A percentile compares a stretch with the other conserved stretches of the same genome.
Evolutionary conservation across 2,888 invertebrate genomes (phyloP).

Genomic region (Lithosia quadra): DNA sequence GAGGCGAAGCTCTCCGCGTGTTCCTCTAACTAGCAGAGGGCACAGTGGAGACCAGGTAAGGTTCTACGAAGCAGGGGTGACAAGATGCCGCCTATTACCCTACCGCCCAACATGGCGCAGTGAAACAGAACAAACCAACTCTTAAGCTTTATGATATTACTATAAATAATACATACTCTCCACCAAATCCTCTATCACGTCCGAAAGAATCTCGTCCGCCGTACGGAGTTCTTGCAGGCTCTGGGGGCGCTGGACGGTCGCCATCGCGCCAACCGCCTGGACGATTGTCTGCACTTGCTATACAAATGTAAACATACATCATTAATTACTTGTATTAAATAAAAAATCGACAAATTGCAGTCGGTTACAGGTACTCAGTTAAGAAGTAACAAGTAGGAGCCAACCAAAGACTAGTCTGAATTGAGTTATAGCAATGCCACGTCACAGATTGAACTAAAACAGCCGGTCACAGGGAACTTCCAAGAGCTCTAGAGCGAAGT

Average conservation of each 20-base stretch:
- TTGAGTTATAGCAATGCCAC: constrained; percentile 88
- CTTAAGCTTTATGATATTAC: too few species aligned
- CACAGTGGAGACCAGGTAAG: too few species aligned
- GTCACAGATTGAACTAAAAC: constrained; percentile 92
- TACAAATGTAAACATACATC: not conserved
- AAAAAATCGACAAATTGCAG: not conserved
- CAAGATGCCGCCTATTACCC: too few species aligned
- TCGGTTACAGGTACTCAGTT: constrained; percentile 65
- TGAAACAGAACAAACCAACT: too few species aligned
- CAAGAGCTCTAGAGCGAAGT: constrained; percentile 80
- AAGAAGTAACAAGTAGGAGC: constrained; percentile 65
- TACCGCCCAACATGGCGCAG: too few species aligned
- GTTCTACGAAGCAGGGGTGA: too few species aligned
- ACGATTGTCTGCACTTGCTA: constrained; percentile 79
- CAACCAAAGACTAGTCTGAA: constrained; percentile 93
- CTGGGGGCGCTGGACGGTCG: constrained; percentile 71
- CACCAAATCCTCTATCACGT: constrained; percentile 69
- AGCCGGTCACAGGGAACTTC: constrained; percentile 89
- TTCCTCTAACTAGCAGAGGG: too few species aligned
- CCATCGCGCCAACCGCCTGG: constrained; percentile 86
- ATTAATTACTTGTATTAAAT: not conserved
- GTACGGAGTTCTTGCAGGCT: constrained; percentile 79
- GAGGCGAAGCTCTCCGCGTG: too few species aligned
- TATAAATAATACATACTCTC: constrained; percentile 66
- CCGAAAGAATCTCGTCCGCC: constrained; percentile 83